These are phyloP conservation scores for Hypotaenidia okinawae DNA, from an alignment of 2,797 vertebrate genomes.

Conservation along the genomic window DNA sequence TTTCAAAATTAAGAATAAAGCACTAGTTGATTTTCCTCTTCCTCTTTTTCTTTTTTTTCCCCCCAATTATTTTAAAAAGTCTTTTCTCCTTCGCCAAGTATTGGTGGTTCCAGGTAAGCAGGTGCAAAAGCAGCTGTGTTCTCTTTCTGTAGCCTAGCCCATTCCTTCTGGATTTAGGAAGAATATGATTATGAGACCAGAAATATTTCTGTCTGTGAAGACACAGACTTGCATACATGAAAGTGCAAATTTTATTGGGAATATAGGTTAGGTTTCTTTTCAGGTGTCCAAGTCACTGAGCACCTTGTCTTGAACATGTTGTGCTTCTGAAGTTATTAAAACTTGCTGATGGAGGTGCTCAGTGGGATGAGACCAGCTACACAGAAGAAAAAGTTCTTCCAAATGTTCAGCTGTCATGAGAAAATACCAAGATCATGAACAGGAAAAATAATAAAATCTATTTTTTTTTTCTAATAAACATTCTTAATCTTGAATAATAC, in stretches of 20 bases:
- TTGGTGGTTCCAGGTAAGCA: background rate
- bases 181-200: background rate
- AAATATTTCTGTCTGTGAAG: background rate
- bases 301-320: background rate
- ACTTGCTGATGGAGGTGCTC: background rate
- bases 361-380: rapidly evolving
- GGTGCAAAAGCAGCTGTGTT: background rate
- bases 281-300: background rate
- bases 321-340: background rate
- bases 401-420: background rate
- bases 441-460: background rate
- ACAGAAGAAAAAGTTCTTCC: background rate
- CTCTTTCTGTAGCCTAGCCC: background rate
- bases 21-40: background rate
- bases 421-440: background rate
- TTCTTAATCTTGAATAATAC: background rate
- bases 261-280: background rate
- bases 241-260: background rate
- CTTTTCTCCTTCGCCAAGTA: background rate
- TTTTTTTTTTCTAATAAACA: background rate
- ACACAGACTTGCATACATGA: background rate
- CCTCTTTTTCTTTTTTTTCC: background rate
- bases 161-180: background rate
- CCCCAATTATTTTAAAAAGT: background rate
- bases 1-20: background rate